phyloP scores from a whole-genome alignment of 2,113 vertebrate species.

The Taurulus bubalis region DNA sequence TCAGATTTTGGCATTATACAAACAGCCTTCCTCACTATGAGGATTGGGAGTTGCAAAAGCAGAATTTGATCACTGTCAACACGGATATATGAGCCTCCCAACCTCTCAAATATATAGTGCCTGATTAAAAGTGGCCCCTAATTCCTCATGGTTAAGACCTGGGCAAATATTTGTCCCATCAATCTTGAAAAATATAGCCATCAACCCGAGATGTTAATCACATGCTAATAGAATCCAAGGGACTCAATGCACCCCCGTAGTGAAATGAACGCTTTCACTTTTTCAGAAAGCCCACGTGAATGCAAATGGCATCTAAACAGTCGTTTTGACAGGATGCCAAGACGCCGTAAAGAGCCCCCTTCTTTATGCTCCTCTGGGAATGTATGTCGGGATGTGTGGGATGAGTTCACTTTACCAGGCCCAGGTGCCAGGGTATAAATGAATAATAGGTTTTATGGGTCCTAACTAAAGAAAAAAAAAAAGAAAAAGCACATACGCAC shows the following conservation, averaged over 20 bases:
- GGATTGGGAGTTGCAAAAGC: neutral
- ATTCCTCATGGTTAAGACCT: slow-evolving; percentile 74
- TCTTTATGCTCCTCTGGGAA: slow-evolving; percentile 80
- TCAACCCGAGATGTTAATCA: slow-evolving; percentile 80
- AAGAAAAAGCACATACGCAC: slow-evolving; percentile 62
- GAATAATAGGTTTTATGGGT: slow-evolving; percentile 80
- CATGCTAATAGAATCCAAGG: slow-evolving; percentile 78
- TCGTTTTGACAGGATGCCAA: slow-evolving; percentile 79
- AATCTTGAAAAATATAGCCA: slow-evolving; percentile 82
- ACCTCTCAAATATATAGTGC: slow-evolving; percentile 31
- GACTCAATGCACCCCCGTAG: slow-evolving; percentile 74
- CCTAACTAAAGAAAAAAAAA: slow-evolving; percentile 51
- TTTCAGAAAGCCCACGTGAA: slow-evolving; percentile 77
- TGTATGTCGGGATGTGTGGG: slow-evolving; percentile 77
- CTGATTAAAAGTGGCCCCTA: slow-evolving; percentile 67
- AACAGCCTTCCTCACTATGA: slow-evolving; percentile 25
- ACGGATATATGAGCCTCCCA: neutral
- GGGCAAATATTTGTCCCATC: slow-evolving; percentile 83
- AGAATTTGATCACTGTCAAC: slow-evolving; percentile 10
- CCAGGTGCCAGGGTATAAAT: slow-evolving; percentile 83
- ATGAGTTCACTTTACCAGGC: slow-evolving; percentile 80
- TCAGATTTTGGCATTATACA: slow-evolving; percentile 21
- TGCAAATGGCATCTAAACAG: slow-evolving; percentile 81
- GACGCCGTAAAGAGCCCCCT: slow-evolving; percentile 77
- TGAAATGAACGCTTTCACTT: slow-evolving; percentile 74